Percentiles rank a stretch among this genome's conserved stretches.
Conservation (phyloP, 2,113 vertebrate genomes). For the Mellivora capensis region DNA sequence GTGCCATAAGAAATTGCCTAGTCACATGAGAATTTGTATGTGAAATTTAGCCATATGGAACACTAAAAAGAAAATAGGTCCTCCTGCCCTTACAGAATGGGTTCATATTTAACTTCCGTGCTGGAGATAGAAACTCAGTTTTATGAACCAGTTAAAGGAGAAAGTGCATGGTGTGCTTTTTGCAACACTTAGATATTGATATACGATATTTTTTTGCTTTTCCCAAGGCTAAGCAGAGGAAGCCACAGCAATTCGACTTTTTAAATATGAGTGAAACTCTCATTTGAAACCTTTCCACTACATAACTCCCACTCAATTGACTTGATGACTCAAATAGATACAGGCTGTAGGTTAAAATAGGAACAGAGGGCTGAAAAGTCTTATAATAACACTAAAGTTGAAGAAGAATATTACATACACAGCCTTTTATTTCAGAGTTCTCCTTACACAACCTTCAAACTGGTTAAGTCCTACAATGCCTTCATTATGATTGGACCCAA, state of each 20-base stretch:
- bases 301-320: conserved; percentile 64
- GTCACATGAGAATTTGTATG: conserved; percentile 35
- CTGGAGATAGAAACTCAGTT: conserved; percentile 50
- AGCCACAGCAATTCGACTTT: conserved; percentile 60
- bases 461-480: background rate
- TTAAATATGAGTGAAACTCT: conserved; percentile 71
- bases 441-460: conserved; percentile 23
- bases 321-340: conserved; percentile 67
- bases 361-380: conserved; percentile 8
- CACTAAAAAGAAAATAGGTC: conserved; percentile 46
- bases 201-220: conserved; percentile 63
- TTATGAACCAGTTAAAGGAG: conserved; percentile 68
- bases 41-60: conserved; percentile 58
- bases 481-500: background rate
- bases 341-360: conserved; percentile 60
- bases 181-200: conserved; percentile 64
- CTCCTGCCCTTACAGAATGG: conserved; percentile 42
- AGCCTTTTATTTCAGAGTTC: background rate
- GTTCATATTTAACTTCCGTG: conserved; percentile 61
- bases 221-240: conserved; percentile 59
- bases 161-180: conserved; percentile 54
- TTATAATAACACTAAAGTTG: conserved; percentile 51
- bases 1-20: background rate
- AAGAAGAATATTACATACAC: conserved; percentile 21
- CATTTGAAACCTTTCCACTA: conserved; percentile 72